phyloP scores from a whole-genome alignment of 2,797 vertebrate species.

The Ficedula albicollis region DNA sequence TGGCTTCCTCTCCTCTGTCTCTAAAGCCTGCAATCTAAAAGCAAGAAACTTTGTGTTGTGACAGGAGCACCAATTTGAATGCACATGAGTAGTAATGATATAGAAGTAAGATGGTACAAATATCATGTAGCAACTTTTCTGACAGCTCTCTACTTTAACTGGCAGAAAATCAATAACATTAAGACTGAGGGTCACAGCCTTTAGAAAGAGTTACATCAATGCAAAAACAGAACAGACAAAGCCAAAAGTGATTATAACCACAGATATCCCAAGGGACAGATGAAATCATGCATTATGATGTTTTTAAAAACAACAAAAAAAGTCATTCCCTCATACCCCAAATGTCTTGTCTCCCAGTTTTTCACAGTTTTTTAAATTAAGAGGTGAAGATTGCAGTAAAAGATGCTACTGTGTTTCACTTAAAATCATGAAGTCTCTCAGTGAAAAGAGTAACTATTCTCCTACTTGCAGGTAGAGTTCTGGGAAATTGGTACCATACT shows the following conservation, averaged over 20 bases:
- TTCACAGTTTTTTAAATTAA: neutral
- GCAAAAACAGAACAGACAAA: conserved; percentile 15
- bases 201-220: conserved; percentile 26
- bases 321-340: neutral
- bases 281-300: conserved; percentile 4
- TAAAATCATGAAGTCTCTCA: neutral
- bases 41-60: neutral
- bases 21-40: neutral
- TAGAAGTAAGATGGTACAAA: neutral
- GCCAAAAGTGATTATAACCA: conserved; percentile 2
- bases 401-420: neutral
- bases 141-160: neutral
- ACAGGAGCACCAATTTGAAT: neutral
- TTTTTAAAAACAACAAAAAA: neutral
- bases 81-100: neutral
- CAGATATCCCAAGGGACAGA: conserved; percentile 16
- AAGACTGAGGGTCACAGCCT: conserved; percentile 7
- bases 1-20: neutral
- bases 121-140: neutral
- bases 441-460: neutral
- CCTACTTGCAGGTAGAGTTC: neutral
- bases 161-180: conserved; percentile 34
- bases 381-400: neutral
- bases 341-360: neutral
- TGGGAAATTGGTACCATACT: neutral